phyloP scores from a whole-genome alignment of 2,113 vertebrate species.

The Phylloscopus trochiloides region DNA sequence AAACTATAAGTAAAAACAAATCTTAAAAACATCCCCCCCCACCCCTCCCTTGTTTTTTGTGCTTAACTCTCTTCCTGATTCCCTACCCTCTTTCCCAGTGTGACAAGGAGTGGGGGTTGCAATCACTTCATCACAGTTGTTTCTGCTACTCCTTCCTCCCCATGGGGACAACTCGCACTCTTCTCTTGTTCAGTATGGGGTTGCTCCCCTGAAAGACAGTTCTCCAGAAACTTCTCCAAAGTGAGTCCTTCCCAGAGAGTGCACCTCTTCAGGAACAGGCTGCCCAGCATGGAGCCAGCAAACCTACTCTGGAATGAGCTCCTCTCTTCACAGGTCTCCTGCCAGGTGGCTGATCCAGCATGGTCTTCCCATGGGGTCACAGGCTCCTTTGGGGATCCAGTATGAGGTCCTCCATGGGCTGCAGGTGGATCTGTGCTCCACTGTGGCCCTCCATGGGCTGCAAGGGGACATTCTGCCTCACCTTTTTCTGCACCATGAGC shows the following conservation, averaged over 20 bases:
- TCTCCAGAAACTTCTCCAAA: background rate
- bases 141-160: background rate
- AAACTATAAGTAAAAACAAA: background rate
- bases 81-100: background rate
- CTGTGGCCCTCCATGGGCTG: background rate
- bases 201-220: fast-evolving
- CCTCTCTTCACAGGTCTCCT: background rate
- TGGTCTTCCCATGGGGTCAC: background rate
- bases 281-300: background rate
- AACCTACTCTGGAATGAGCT: background rate
- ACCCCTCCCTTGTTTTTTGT: background rate
- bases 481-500: background rate
- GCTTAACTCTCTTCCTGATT: background rate
- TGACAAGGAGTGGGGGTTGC: background rate
- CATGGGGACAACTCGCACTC: background rate
- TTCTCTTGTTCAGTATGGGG: background rate
- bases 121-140: background rate
- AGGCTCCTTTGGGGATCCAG: background rate
- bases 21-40: background rate
- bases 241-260: background rate
- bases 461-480: background rate
- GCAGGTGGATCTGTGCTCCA: background rate
- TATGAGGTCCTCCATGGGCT: background rate
- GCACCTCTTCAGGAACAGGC: background rate
- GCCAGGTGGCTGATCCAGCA: background rate